Evolutionary conservation across 53 echinoderm and acorn worm genomes (phyloP), one percentile per base, ranked within the genome.

Genomic region (Echinometra lucunter): DNA sequence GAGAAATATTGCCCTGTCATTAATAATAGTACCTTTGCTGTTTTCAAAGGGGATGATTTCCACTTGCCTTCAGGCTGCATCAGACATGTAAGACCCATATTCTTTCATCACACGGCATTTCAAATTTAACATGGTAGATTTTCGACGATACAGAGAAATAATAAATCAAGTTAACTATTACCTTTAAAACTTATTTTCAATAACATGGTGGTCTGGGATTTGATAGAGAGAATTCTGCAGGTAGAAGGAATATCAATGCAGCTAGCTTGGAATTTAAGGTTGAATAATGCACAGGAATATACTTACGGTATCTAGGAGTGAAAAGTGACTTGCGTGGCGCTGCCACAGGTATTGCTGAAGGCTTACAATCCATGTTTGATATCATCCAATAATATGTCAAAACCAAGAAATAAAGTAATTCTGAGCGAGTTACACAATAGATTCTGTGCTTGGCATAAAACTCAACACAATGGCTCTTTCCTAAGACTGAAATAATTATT

Each of bases 301-400:
- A 92, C 93, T 92, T 78, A 92, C 93, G 93, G 70, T 75, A 92
- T 92, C 93, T 92, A 38, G 93, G 93, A 78, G 74, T 92, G 38
- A 55, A 92, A 17, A 35, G 93, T 6, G 74, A 92, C 57, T 30
- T 74, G 37, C 93, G 93, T 13, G 93, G 74, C 70, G 80, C 53
- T 30, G n/a, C n/a, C n/a, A n/a, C n/a, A n/a, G 93, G 80, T 74
- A 91, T 91, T 25, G 60, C 45, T n/a, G 91, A 88, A 88, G 88
- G 27, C 69, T 58, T 60, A 66, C 23, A 66, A 57, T 58, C 91
- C 91, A 91, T 91, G 91, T 40, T 69, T 69, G 25, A 23, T 35
- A 60, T 89, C 21, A 58, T 85, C 85, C 85, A 47, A 85, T 85
- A 75, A 37, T 19, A 28, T 85, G 47, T 85, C 12, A 47, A 85